Base-by-base conservation (phyloP, 2,888 invertebrate species). In the Drosophila colorata region DNA sequence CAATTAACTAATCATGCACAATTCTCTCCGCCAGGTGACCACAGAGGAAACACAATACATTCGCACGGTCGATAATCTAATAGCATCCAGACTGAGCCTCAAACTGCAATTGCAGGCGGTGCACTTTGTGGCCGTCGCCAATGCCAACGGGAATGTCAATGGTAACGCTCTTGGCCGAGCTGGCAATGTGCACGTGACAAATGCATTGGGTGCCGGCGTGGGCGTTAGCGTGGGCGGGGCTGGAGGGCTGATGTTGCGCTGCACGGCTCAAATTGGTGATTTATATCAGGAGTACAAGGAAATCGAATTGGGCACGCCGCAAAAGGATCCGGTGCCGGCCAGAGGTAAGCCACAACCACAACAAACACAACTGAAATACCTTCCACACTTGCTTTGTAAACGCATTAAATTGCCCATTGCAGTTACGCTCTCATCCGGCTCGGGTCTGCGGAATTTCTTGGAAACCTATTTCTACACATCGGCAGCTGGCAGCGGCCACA, bases 291-390 rank as follows among this genome's bases (percentile, higher is more conserved):
- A 94, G 90, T 94, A 94, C 69, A 95, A 95, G 61, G 95, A 95
- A 88, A 92, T 95, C 80, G 95, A 95, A 90, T 94, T 96, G 89
- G 95, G 95, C 71, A 94, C 95, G 57, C 95, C 95, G 69, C 95
- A 95, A 53, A 90, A 74, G 78, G 96, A 96, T 92, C 96, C 96
- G 9, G 94, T 96, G 82, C 96, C 96, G 25, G 96, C 96, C 90
- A 94, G 96, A 94, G 96, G 96, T 96, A 91, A 93, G 90, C 87
- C 56, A 56, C 64, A 74, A 55, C 47, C 65, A 64, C 65, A 47
- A 48, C 53, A 48, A 47, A 28, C 44, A 57, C 41, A 40, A 49
- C 51, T 44, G 31, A 60, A 49, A 51, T 55, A 60, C 41, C 28
- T 46, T 53, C 25, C 40, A 46, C 63, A 51, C 38, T 69, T 70